These are phyloP conservation scores for Aphodius granarius DNA, from an alignment of 2,888 invertebrate species.

Conservation along the genomic window DNA sequence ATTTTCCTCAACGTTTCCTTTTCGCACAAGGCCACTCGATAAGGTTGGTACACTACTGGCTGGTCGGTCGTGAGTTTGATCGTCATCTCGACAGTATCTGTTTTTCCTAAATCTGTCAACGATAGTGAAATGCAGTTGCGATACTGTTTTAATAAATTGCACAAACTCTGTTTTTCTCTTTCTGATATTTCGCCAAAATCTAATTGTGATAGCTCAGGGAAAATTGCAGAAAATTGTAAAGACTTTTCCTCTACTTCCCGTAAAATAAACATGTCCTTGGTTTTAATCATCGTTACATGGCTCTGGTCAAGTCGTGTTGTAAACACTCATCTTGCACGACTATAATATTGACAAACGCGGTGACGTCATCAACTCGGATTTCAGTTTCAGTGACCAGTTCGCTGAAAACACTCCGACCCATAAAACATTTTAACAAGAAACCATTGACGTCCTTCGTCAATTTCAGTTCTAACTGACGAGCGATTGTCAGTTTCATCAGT, in stretches of 20 bases:
- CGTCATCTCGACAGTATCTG: not conserved
- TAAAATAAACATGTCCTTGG: not conserved
- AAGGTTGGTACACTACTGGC: constrained; percentile 26
- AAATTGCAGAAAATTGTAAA: not conserved
- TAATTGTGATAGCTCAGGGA: not conserved
- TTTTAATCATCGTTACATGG: not conserved
- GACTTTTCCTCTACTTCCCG: not conserved
- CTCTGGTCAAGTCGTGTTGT: not conserved
- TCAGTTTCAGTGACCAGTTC: not conserved
- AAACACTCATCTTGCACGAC: not conserved
- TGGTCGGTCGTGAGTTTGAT: not conserved
- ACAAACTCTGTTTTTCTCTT: not conserved
- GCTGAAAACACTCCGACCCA: not conserved
- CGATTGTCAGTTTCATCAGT: not conserved
- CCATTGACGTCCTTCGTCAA: not conserved
- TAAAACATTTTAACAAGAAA: not conserved
- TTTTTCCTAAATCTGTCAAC: not conserved
- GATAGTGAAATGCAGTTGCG: not conserved
- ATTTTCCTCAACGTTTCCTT: constrained; percentile 26
- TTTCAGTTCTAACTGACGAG: not conserved
- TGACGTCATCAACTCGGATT: not conserved
- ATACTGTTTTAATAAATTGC: not conserved
- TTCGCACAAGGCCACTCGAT: constrained; percentile 30
- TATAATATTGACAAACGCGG: not conserved
- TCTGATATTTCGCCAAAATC: not conserved